A percentile compares a stretch with the other conserved stretches of the same genome.
Evolutionary conservation across 2,113 vertebrate species (phyloP).

Genomic region (Cheirogaleus medius): DNA sequence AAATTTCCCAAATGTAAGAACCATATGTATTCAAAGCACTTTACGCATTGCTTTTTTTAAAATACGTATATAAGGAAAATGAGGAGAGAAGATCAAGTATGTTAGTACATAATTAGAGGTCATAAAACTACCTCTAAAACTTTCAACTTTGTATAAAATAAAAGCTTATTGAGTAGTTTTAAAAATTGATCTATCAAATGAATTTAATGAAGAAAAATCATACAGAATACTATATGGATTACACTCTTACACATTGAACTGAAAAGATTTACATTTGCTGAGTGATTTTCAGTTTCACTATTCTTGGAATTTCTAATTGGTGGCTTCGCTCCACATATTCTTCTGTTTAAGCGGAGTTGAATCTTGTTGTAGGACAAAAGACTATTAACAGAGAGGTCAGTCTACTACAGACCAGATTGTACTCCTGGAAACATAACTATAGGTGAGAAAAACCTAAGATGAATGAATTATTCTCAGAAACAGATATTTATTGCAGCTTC

Average conservation of each 20-base stretch:
- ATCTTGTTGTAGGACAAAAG: neutral
- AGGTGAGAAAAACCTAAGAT: neutral
- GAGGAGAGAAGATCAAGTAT: neutral
- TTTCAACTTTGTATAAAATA: neutral
- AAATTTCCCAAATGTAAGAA: constrained; percentile 40
- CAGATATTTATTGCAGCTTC: neutral
- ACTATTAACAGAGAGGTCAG: neutral
- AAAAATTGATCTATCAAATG: neutral
- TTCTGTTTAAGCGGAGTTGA: neutral
- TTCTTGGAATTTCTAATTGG: neutral
- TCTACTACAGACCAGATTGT: neutral
- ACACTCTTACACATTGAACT: neutral
- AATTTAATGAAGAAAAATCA: neutral
- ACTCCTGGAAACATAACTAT: neutral
- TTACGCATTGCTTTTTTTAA: neutral
- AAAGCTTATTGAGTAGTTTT: neutral
- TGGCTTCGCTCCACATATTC: neutral
- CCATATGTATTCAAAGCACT: neutral
- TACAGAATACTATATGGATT: neutral
- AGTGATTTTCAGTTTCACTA: neutral
- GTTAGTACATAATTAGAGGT: neutral
- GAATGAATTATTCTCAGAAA: neutral
- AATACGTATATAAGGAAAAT: neutral
- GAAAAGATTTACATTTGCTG: neutral
- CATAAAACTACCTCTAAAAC: neutral